Evolutionary conservation across 2,888 invertebrate species (phyloP), one percentile per base, ranked within the genome.

Genomic region (Ichneumoninae sp.): DNA sequence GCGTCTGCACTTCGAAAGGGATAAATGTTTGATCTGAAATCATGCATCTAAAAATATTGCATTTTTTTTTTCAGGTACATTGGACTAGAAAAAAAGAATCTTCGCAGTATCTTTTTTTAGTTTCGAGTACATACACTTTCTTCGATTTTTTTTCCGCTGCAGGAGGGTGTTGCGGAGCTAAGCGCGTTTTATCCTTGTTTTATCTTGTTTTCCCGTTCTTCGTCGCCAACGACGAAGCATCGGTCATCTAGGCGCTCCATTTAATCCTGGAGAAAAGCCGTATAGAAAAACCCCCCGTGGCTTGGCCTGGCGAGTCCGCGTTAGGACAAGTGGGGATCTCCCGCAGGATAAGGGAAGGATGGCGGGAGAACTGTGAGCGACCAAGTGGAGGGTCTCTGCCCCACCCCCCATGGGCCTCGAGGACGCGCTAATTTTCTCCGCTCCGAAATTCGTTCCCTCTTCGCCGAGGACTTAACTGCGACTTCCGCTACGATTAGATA

Each of bases 211-310:
- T 91, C 91, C 87, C 86, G 76, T 81, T 85, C 87, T 84, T 44
- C 65, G 70, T 66, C 44, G 68, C 68, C 85, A 89, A 91, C 62
- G 62, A 33, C 62, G 62, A 62, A 33, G 92, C 92, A 93, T 93
- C 93, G 93, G 93, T 93, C 93, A 93, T 93, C 93, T 90, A 91
- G 91, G 90, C 93, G 93, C 91, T 93, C 93, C 92, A 93, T 93
- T 93, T 93, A 93, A 93, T 93, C 93, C 93, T 89, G 87, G 82
- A 90, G 90, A 90, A 92, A 92, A 91, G 90, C 90, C 89, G 75
- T 62, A 60, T 57, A 62, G 70, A 44, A 74, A 57, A 26, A 71
- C 79, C 82, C 84, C 84, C 66, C 30, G 82, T 52, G 84, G 72
- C 30, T 78, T 50, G 75, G 62, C 75, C 79, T 57, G 79, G 82